Percentiles rank a stretch among this genome's conserved stretches.
phyloP scores from a whole-genome alignment of 2,888 invertebrate species.

The Melanotus villosus region DNA sequence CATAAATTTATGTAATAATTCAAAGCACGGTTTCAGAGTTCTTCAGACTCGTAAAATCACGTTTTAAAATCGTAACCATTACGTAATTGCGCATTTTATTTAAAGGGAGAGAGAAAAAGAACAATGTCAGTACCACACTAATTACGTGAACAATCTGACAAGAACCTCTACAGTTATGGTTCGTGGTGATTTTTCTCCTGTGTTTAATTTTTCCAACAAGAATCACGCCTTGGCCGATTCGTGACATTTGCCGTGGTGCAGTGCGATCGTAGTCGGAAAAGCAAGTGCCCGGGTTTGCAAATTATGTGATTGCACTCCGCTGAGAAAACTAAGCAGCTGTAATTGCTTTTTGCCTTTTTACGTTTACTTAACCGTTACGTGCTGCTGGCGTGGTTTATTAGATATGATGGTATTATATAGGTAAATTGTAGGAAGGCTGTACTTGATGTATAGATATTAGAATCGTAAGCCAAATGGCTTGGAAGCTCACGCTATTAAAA shows the following conservation, averaged over 20 bases:
- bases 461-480: constrained; percentile 28
- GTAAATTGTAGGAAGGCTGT: constrained; percentile 7
- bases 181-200: constrained; percentile 51
- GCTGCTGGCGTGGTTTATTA: constrained; percentile 35
- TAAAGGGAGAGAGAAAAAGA: no score
- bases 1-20: background rate
- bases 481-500: constrained; percentile 21
- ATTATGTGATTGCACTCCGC: constrained; percentile 51
- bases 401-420: constrained; percentile 26
- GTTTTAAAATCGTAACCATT: constrained; percentile 20
- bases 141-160: constrained; percentile 54
- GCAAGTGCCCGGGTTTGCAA: constrained; percentile 54
- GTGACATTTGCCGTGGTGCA: constrained; percentile 55
- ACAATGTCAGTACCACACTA: constrained; percentile 41
- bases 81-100: constrained; percentile 33
- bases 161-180: constrained; percentile 53
- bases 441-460: constrained; percentile 29
- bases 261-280: constrained; percentile 58
- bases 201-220: constrained; percentile 49
- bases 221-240: constrained; percentile 60
- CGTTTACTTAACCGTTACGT: constrained; percentile 25
- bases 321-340: constrained; percentile 41
- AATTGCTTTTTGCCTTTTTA: constrained; percentile 38
- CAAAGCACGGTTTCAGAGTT: background rate
- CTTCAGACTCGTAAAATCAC: no score